A percentile compares a stretch with the other conserved stretches of the same genome.
phyloP scores from a whole-genome alignment of 2,888 invertebrate species.

The Sthenelais limicola region DNA sequence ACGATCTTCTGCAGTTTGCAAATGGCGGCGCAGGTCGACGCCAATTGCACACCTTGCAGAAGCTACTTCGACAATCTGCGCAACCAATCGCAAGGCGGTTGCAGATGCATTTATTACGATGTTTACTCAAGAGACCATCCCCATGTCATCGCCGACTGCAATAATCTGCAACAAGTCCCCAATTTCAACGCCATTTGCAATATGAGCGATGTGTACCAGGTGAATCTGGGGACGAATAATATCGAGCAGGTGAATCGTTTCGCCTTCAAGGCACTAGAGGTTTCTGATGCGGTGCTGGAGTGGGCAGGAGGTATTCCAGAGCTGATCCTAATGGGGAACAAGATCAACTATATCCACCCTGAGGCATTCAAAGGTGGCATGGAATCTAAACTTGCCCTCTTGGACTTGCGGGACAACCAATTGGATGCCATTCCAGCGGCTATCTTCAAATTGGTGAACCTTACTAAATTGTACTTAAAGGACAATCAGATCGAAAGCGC shows the following conservation, averaged over 20 bases:
- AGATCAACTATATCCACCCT: constrained; percentile 9
- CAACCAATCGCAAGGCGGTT: not conserved
- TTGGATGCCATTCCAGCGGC: not conserved
- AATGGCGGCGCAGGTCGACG: too few relatives aligned
- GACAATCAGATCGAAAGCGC: constrained; percentile 11
- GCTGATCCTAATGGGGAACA: not conserved
- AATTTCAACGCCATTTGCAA: constrained; percentile 8
- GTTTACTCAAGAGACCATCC: constrained; percentile 18
- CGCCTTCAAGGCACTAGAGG: constrained; percentile 1
- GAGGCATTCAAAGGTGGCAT: constrained; percentile 17
- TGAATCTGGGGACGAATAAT: not conserved
- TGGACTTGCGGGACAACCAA: constrained; percentile 3
- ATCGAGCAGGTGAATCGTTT: not conserved
- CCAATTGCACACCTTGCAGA: not conserved
- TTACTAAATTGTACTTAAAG: constrained; percentile 21
- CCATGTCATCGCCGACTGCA: constrained; percentile 17
- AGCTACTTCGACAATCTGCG: not conserved
- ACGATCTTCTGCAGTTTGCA: too few relatives aligned
- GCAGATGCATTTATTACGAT: not conserved
- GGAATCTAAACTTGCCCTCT: constrained; percentile 1
- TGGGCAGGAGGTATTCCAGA: constrained; percentile 16
- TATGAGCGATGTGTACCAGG: constrained; percentile 9
- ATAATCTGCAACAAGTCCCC: not conserved
- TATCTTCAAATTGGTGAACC: constrained; percentile 4
- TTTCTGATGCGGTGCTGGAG: constrained; percentile 5